Evolutionary conservation across 2,113 vertebrate species (phyloP).

Genomic region (Brachyistius frenatus): DNA sequence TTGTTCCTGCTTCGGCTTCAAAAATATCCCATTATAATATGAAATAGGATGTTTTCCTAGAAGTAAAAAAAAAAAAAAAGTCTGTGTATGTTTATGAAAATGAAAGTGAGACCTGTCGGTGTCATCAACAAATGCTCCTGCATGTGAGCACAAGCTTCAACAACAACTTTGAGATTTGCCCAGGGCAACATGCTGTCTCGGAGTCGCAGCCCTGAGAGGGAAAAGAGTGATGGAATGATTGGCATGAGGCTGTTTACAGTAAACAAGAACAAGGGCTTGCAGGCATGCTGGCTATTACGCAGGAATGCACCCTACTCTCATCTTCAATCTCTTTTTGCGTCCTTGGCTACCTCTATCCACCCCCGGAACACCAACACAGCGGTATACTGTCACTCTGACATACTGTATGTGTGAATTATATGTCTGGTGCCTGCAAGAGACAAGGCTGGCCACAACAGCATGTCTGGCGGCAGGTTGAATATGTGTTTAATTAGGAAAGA

Average conservation of each 20-base stretch:
- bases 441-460: conserved; percentile 5
- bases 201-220: conserved; percentile 49
- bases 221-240: conserved; percentile 61
- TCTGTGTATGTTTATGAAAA: conserved; percentile 31
- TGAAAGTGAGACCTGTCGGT: conserved; percentile 9
- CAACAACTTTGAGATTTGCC: conserved; percentile 52
- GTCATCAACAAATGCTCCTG: conserved; percentile 30
- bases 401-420: conserved; percentile 39
- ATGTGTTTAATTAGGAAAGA: conserved; percentile 19
- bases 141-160: conserved; percentile 53
- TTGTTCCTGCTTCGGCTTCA: conserved; percentile 20
- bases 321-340: conserved; percentile 33
- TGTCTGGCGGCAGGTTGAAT: conserved; percentile 3
- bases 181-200: conserved; percentile 48
- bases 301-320: conserved; percentile 74
- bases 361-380: conserved; percentile 32
- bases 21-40: background rate
- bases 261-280: conserved; percentile 72
- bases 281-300: conserved; percentile 64
- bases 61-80: background rate
- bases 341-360: conserved; percentile 11
- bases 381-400: conserved; percentile 23
- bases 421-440: conserved; percentile 19
- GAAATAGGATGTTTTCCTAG: background rate
- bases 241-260: conserved; percentile 78